Percentiles rank a stretch among this genome's conserved stretches.
Evolutionary conservation across 2,888 invertebrate species (phyloP).

Genomic region (Scaptomyza cyrtandrae): DNA sequence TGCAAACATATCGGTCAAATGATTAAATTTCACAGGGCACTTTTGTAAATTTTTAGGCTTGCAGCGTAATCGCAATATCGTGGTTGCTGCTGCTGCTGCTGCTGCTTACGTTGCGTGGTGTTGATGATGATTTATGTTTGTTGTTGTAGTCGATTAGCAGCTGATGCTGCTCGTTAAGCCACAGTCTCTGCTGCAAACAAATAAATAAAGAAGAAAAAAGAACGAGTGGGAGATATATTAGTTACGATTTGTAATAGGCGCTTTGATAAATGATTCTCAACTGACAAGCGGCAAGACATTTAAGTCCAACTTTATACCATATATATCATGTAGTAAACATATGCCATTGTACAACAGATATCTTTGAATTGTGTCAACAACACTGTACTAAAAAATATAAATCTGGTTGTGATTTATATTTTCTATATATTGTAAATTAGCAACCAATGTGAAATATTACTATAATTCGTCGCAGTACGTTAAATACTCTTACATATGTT

Average conservation of each 20-base stretch:
- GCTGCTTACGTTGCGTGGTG: conserved; percentile 12
- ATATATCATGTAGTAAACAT: conserved; percentile 1
- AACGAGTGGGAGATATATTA: conserved; percentile 27
- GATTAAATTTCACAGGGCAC: conserved; percentile 27
- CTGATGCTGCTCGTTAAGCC: conserved; percentile 43
- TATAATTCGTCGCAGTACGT: conserved; percentile 13
- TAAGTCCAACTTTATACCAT: neutral
- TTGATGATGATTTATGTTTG: conserved; percentile 69
- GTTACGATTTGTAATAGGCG: conserved; percentile 21
- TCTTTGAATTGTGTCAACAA: conserved; percentile 9
- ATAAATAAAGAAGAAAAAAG: conserved; percentile 5
- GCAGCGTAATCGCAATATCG: conserved; percentile 56
- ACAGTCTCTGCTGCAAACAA: conserved; percentile 37
- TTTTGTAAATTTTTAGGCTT: conserved; percentile 16
- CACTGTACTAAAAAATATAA: conserved; percentile 26
- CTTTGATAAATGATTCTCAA: conserved; percentile 41
- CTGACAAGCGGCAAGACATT: conserved; percentile 36
- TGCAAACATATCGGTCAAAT: conserved; percentile 66
- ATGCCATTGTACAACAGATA: conserved; percentile 5
- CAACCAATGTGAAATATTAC: conserved; percentile 38
- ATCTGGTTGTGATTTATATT: too few species aligned
- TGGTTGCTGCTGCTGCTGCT: conserved; percentile 11
- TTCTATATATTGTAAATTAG: too few species aligned
- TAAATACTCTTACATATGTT: conserved; percentile 5
- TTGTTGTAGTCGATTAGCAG: conserved; percentile 58